phyloP scores from a whole-genome alignment of 1,140 invertebrate species.

The Drosophila guanche region DNA sequence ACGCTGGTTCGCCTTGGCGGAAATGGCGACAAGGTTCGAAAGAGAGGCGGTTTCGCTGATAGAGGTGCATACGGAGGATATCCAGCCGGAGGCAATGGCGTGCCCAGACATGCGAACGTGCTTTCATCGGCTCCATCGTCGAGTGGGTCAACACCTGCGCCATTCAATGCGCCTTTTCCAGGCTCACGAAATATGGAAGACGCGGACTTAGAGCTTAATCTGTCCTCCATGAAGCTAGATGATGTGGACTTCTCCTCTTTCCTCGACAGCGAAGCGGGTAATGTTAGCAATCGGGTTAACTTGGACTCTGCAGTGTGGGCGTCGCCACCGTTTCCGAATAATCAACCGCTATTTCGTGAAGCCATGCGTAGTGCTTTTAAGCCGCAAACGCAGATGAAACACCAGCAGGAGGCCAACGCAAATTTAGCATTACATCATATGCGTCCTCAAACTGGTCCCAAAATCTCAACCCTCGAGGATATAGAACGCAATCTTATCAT shows the following conservation, averaged over 20 bases:
- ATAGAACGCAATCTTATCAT: conserved; percentile 82
- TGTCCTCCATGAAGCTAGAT: conserved; percentile 86
- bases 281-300: conserved; percentile 62
- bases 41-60: conserved; percentile 16
- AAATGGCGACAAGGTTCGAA: conserved; percentile 61
- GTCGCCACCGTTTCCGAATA: conserved; percentile 40
- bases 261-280: conserved; percentile 73
- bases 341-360: conserved; percentile 64
- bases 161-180: conserved; percentile 30
- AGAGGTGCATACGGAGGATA: conserved; percentile 23
- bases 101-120: conserved; percentile 29
- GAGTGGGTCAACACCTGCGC: conserved; percentile 43
- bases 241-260: conserved; percentile 83
- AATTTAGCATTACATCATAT: conserved; percentile 58
- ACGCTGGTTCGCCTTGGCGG: conserved; percentile 76
- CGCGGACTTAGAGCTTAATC: conserved; percentile 83
- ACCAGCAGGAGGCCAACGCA: conserved; percentile 54
- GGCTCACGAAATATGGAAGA: conserved; percentile 52
- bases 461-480: conserved; percentile 80
- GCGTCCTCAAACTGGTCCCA: conserved; percentile 41
- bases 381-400: conserved; percentile 53
- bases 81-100: conserved; percentile 41
- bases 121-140: conserved; percentile 51
- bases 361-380: conserved; percentile 66
- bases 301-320: conserved; percentile 85